These are phyloP conservation scores for Ichneumon xanthorius DNA, from an alignment of 2,888 invertebrate genomes.

Conservation along the genomic window DNA sequence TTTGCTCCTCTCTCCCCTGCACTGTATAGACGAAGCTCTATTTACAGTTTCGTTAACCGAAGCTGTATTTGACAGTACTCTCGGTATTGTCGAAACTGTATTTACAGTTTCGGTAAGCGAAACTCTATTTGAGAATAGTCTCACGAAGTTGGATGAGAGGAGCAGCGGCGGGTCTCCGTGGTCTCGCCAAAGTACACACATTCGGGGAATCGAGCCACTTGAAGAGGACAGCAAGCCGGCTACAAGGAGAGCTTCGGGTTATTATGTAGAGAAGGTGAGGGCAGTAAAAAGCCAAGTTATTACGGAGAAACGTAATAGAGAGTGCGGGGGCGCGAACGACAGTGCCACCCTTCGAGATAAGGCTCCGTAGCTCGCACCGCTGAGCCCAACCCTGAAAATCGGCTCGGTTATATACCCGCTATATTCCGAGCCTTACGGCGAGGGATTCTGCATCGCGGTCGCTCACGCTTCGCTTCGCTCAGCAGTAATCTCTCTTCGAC, in stretches of 20 bases:
- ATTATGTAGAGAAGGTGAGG: slow-evolving; percentile 50
- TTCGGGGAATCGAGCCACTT: slow-evolving; percentile 7
- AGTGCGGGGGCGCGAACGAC: slow-evolving; percentile 42
- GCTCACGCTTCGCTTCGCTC: slow-evolving; percentile 55
- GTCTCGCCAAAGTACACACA: background rate
- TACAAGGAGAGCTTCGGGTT: slow-evolving; percentile 31
- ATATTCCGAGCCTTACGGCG: slow-evolving; percentile 13
- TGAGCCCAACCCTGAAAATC: slow-evolving; percentile 39
- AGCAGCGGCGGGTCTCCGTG: background rate
- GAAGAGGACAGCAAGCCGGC: slow-evolving; percentile 9
- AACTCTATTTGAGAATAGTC: background rate
- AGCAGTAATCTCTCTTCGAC: slow-evolving; percentile 55
- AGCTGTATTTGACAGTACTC: no score
- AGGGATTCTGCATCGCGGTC: slow-evolving; percentile 32
- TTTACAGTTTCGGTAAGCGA: background rate
- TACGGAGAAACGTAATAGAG: slow-evolving; percentile 10
- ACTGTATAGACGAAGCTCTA: no score
- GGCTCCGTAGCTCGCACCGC: slow-evolving; percentile 19
- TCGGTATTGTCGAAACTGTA: no score
- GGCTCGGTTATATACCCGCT: slow-evolving; percentile 13
- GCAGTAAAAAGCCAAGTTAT: slow-evolving; percentile 57
- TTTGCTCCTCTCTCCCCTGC: no score
- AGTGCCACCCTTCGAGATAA: slow-evolving; percentile 50
- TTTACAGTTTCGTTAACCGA: no score
- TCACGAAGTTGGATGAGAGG: background rate